These are phyloP conservation scores for Meandrusa payeni DNA, from an alignment of 2,888 invertebrate species.

Conservation along the genomic window DNA sequence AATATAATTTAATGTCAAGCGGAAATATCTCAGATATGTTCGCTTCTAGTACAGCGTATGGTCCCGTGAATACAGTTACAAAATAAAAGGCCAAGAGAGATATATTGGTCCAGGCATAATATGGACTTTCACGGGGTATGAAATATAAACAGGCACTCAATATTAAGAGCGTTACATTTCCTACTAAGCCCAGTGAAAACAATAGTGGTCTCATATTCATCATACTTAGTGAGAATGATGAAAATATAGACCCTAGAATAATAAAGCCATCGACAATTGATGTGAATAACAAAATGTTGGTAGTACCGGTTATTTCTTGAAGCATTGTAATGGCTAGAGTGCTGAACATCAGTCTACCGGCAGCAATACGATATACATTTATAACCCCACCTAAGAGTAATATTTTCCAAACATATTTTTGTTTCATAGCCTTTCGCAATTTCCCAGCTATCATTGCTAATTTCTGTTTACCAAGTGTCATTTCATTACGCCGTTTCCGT, in stretches of 20 bases:
- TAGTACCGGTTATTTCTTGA: slow-evolving; percentile 30
- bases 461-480: background rate
- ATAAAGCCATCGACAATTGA: slow-evolving; percentile 27
- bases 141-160: slow-evolving; percentile 25
- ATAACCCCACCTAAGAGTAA: slow-evolving; percentile 14
- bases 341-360: slow-evolving; percentile 28
- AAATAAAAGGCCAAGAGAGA: slow-evolving; percentile 32
- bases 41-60: slow-evolving; percentile 34
- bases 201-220: slow-evolving; percentile 27
- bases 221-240: slow-evolving; percentile 21
- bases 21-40: slow-evolving; percentile 35
- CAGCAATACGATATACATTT: slow-evolving; percentile 27
- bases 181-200: slow-evolving; percentile 23
- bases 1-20: slow-evolving; percentile 33
- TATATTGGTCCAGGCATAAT: slow-evolving; percentile 25
- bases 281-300: slow-evolving; percentile 29
- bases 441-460: background rate
- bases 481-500: slow-evolving; percentile 17
- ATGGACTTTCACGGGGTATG: slow-evolving; percentile 11
- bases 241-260: slow-evolving; percentile 23
- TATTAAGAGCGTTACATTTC: slow-evolving; percentile 22
- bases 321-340: slow-evolving; percentile 32
- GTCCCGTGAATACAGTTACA: slow-evolving; percentile 30
- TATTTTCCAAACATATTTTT: slow-evolving; percentile 27
- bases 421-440: slow-evolving; percentile 21